Conservation (phyloP, 1,140 invertebrate genomes). For the Drosophila sucinea region DNA sequence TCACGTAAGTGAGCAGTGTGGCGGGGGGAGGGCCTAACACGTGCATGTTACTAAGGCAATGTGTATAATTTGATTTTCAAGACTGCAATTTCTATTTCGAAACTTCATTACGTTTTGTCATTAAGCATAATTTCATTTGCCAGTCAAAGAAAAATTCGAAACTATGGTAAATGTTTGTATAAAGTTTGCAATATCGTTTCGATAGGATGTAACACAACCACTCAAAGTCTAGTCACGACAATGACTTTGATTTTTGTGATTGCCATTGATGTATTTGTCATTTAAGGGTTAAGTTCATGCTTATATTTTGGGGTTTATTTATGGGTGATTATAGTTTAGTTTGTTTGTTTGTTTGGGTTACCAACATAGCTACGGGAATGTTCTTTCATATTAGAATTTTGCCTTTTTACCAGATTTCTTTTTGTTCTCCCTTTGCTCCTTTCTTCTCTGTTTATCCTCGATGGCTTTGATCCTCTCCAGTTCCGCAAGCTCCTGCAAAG, state of each 20-base stretch:
- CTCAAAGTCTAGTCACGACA: constrained; percentile 26
- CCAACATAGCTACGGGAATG: constrained; percentile 48
- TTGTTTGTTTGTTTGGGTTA: constrained; percentile 60
- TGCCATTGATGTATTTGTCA: constrained; percentile 15
- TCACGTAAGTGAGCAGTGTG: background rate
- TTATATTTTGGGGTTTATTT: background rate
- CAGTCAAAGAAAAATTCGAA: constrained; percentile 25
- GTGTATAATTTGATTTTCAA: constrained; percentile 49
- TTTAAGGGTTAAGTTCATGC: constrained; percentile 19
- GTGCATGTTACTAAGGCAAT: constrained; percentile 59
- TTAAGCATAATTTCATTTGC: constrained; percentile 66
- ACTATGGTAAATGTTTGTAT: constrained; percentile 65
- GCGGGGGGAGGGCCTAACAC: background rate
- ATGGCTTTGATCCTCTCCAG: background rate
- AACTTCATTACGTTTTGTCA: constrained; percentile 19
- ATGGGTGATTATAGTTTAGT: constrained; percentile 24
- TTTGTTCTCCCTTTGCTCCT: constrained; percentile 20
- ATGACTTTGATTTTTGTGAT: constrained; percentile 55
- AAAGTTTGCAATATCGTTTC: constrained; percentile 37
- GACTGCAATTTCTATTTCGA: constrained; percentile 42
- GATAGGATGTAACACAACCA: background rate
- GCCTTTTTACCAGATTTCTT: constrained; percentile 27
- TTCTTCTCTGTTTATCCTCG: constrained; percentile 1
- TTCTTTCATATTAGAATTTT: constrained; percentile 21
- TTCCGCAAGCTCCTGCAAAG: background rate